Evolutionary conservation across 1,140 invertebrate genomes (phyloP).

Genomic region (Drosophila willistoni): DNA sequence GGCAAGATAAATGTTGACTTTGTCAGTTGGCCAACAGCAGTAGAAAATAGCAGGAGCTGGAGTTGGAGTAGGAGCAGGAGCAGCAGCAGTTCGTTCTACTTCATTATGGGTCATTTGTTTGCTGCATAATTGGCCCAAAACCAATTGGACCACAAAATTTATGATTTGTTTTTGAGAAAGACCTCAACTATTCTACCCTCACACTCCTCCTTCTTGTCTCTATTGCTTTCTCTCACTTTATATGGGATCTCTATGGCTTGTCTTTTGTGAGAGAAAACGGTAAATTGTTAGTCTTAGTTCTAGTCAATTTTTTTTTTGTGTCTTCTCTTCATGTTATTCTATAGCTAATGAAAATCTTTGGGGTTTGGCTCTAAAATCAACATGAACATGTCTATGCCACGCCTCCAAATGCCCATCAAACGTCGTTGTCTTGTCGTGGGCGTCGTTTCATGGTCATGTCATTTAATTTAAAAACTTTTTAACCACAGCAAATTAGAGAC

Average conservation of each 20-base stretch:
- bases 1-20: constrained; percentile 78
- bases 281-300: constrained; percentile 39
- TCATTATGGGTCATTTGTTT: constrained; percentile 81
- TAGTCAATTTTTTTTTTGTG: not conserved
- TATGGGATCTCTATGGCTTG: constrained; percentile 1
- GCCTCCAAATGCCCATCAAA: constrained; percentile 68
- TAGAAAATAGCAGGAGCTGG: constrained; percentile 14
- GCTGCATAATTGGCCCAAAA: constrained; percentile 74
- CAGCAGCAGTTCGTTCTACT: constrained; percentile 45
- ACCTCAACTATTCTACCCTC: not conserved
- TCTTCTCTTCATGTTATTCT: constrained; percentile 49
- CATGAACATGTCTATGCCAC: constrained; percentile 51
- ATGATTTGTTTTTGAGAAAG: constrained; percentile 58
- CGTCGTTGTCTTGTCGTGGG: constrained; percentile 54
- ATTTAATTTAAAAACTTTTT: constrained; percentile 80
- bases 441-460: constrained; percentile 62
- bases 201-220: not conserved
- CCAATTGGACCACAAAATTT: constrained; percentile 76
- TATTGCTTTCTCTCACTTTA: not conserved
- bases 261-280: constrained; percentile 60
- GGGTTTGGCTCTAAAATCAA: constrained; percentile 63
- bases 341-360: constrained; percentile 62
- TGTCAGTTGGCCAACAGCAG: constrained; percentile 62
- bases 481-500: constrained; percentile 61
- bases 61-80: constrained; percentile 37